These are phyloP conservation scores for Halichoeres trimaculatus DNA, from an alignment of 2,113 vertebrate genomes.

Conservation along the genomic window DNA sequence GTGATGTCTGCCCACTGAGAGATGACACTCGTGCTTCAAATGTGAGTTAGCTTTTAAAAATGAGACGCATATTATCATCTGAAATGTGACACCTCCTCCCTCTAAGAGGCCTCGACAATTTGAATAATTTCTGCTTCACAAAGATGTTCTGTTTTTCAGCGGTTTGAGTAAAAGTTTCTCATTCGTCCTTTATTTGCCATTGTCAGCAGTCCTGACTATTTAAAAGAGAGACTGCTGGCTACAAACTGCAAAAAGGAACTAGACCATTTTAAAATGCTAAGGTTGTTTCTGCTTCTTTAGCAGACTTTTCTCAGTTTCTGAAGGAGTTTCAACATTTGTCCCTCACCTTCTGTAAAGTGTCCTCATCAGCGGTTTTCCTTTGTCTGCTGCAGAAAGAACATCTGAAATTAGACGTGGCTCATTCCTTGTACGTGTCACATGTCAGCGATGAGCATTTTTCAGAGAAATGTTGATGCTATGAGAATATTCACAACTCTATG, in stretches of 20 bases:
- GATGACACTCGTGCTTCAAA: background rate
- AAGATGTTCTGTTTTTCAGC: background rate
- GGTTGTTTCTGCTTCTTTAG: constrained; percentile 37
- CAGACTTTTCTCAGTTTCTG: constrained; percentile 20
- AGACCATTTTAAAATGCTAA: constrained; percentile 44
- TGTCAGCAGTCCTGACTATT: constrained; percentile 34
- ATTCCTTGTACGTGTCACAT: constrained; percentile 5
- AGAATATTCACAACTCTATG: too few relatives aligned
- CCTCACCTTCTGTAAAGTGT: constrained; percentile 19
- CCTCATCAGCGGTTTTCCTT: constrained; percentile 30
- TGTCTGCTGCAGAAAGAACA: background rate
- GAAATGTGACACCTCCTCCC: background rate
- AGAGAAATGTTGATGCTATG: background rate
- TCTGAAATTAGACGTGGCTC: constrained; percentile 26
- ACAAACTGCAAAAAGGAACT: background rate
- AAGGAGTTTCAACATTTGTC: constrained; percentile 5
- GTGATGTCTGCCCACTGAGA: background rate
- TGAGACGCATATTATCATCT: background rate
- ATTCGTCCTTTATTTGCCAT: constrained; percentile 31
- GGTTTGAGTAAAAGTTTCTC: background rate
- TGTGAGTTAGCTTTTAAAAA: background rate
- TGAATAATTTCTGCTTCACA: background rate
- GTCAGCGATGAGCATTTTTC: background rate
- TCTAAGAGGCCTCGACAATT: constrained; percentile 6
- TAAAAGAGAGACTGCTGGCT: constrained; percentile 39